Evolutionary conservation across 2,113 vertebrate species (phyloP).

Genomic region (cattle (Bos taurus)): ARS-UCD2.0 NC_037330.1:90856001-90856500

Average conservation of each 20-base stretch:
- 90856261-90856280: neutral
- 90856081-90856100: neutral
- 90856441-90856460: neutral
- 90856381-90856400: neutral
- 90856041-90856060: neutral
- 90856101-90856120: neutral
- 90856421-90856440: neutral
- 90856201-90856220: neutral
- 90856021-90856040: neutral
- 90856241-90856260: neutral
- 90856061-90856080: neutral
- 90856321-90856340: neutral
- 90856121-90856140: neutral
- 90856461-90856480: neutral
- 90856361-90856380: neutral
- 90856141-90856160: neutral
- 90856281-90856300: neutral
- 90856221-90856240: neutral
- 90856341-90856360: neutral
- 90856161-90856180: neutral
- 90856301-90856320: neutral
- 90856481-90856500: neutral
- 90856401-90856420: neutral
- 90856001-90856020: neutral
- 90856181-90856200: neutral